phyloP scores from a whole-genome alignment of 2,888 invertebrate species.

The Oligia fasciuncula region DNA sequence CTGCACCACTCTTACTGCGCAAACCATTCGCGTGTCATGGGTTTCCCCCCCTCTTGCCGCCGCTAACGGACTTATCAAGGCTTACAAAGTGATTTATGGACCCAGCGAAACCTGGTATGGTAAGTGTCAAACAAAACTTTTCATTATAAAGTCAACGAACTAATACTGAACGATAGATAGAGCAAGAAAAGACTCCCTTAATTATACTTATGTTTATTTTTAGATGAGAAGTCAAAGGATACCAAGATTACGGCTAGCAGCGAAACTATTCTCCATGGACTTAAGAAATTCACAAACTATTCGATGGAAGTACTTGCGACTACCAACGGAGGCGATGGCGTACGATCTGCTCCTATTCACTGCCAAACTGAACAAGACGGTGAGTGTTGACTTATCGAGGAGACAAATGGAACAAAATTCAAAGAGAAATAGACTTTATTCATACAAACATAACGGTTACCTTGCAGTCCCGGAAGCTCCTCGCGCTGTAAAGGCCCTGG shows the following conservation, averaged over 20 bases:
- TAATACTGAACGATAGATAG: background rate
- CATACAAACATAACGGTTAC: background rate
- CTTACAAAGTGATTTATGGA: conserved; percentile 98
- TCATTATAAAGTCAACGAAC: background rate
- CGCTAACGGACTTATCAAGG: conserved; percentile 98
- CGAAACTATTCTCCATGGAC: conserved; percentile 97
- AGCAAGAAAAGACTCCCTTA: background rate
- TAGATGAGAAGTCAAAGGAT: conserved; percentile 97
- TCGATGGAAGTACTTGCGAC: conserved; percentile 98
- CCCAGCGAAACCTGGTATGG: conserved; percentile 98
- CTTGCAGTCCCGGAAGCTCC: conserved; percentile 96
- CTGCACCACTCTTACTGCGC: conserved; percentile 97
- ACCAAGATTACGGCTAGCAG: conserved; percentile 97
- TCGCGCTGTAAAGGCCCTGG: conserved; percentile 97
- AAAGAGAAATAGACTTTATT: background rate
- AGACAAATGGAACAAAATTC: background rate
- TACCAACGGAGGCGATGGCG: conserved; percentile 98
- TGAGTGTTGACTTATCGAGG: conserved; percentile 80
- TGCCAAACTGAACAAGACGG: conserved; percentile 99
- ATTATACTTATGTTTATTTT: background rate
- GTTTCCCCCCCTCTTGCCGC: conserved; percentile 97
- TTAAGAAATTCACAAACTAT: conserved; percentile 98
- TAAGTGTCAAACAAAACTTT: conserved; percentile 86
- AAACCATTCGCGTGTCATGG: conserved; percentile 98
- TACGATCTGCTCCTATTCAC: conserved; percentile 95